Base-by-base conservation (phyloP, 2,113 vertebrate species). In the Corvus cornix region DNA sequence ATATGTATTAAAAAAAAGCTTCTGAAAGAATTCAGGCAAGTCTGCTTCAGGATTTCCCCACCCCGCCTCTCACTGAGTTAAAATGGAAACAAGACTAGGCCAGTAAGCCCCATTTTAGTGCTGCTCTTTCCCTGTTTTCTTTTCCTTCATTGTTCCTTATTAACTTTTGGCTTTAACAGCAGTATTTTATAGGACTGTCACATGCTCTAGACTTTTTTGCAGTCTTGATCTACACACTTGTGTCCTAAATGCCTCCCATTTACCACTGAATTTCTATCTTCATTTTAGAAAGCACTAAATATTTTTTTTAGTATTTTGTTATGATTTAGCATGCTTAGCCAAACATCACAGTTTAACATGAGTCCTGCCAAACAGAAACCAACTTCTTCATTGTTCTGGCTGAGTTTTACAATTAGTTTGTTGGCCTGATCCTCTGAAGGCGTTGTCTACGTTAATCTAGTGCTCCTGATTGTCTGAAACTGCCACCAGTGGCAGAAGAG, bases 51-150 rank as follows among this genome's bases (percentile, higher is more conserved):
- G 35, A 48, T 56, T 41, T 27, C 9, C 13, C 1, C 2, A 1
- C 7, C 7, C 4, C 2, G 0, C 3, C 19, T 37, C 23, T 68
- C 4, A 1, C 13, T 4, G 10, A 64, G 41, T 64, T 73, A 53
- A 92, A 85, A 69, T 7, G 9, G 83, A 88, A 92, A 74, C 10
- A 46, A 77, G 66, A 91, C 17, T 20, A 92, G 69, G 44, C 46
- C 37, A 49, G 24, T 82, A 58, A 89, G 49, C 46, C 58, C 37
- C 62, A 58, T 56, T 37, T 78, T 46, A 23, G 31, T 46, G 19
- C 35, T 73, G n/a, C 33, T 73, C 49, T 59, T 67, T 59, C 18
- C 11, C 49, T 1, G 2, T 48, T 77, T 64, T 55, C 59, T 43
- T 79, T 77, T 33, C 27, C 44, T 83, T 77, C 3, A 0, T 72